Percentiles rank a stretch among this genome's conserved stretches.
These are phyloP conservation scores for Cryptocephalus primarius DNA, from an alignment of 2,888 invertebrate genomes.

Conservation along the genomic window DNA sequence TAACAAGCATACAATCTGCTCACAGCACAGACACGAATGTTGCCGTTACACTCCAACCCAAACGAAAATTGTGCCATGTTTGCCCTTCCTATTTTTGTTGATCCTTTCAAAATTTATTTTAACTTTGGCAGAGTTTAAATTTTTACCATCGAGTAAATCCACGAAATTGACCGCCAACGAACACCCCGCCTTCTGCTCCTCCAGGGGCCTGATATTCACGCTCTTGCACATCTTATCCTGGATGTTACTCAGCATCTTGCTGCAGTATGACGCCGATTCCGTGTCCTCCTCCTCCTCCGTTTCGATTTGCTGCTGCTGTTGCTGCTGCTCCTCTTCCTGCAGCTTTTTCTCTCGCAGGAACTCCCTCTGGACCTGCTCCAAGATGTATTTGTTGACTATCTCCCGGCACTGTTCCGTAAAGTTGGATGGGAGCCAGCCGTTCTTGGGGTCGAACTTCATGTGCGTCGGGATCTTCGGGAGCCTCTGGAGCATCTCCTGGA, in stretches of 20 bases:
- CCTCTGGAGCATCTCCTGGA: conserved; percentile 62
- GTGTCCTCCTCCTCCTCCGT: neutral
- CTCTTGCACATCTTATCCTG: conserved; percentile 18
- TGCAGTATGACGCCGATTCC: conserved; percentile 14
- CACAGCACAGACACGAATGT: too few relatives aligned
- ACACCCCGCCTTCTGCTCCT: neutral
- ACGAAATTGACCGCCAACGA: neutral
- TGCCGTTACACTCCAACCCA: too few relatives aligned
- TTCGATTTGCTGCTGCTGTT: conserved; percentile 3
- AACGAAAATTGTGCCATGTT: too few relatives aligned
- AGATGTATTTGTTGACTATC: conserved; percentile 48
- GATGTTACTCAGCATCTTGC: conserved; percentile 22
- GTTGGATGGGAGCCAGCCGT: conserved; percentile 68
- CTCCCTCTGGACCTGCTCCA: conserved; percentile 20
- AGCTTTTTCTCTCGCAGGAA: conserved; percentile 17
- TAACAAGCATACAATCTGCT: too few relatives aligned
- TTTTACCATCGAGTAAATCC: neutral
- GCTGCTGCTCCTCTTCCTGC: conserved; percentile 3
- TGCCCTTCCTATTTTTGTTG: too few relatives aligned
- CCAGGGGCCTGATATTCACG: conserved; percentile 1
- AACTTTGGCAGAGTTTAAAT: too few relatives aligned
- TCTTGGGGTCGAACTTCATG: conserved; percentile 56
- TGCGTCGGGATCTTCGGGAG: conserved; percentile 49
- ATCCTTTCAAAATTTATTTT: too few relatives aligned
- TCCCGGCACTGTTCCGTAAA: conserved; percentile 62